A percentile compares a stretch with the other conserved stretches of the same genome.
Conservation (phyloP, 2,797 vertebrate species). For the Sebastes iracundus region DNA sequence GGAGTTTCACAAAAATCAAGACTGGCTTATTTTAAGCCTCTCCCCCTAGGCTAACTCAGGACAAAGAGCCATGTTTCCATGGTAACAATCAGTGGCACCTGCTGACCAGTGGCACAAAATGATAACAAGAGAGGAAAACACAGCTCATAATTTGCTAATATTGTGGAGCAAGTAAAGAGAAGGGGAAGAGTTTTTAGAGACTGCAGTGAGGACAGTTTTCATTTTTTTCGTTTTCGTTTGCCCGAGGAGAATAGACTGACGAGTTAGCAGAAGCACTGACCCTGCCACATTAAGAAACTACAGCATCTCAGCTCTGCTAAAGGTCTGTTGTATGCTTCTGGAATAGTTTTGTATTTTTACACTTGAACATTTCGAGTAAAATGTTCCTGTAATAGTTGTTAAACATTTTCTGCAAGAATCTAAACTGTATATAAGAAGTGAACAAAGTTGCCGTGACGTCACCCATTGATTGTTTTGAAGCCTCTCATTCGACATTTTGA, state of each 20-base stretch:
- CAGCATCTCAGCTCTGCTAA: background rate
- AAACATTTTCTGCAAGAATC: background rate
- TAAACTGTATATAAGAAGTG: background rate
- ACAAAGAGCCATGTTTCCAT: background rate
- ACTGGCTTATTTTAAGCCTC: background rate
- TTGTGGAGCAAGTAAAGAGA: background rate
- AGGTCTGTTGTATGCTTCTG: background rate
- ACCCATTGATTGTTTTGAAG: no score
- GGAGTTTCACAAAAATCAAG: background rate
- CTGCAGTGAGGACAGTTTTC: background rate
- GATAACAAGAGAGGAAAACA: background rate
- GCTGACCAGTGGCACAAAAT: background rate
- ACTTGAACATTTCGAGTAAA: background rate
- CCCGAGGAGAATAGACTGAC: background rate
- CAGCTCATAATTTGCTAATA: background rate
- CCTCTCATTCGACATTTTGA: no score
- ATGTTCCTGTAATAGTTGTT: background rate
- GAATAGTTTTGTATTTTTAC: background rate
- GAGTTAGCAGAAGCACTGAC: background rate
- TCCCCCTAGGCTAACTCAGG: background rate
- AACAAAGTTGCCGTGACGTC: no score
- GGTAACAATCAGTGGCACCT: background rate
- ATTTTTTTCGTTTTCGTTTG: background rate
- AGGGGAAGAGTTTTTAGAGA: background rate
- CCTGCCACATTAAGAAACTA: background rate